Percentiles rank a stretch among this genome's conserved stretches.
Conservation (phyloP, 2,888 invertebrate genomes). For the Agrotis segetum region DNA sequence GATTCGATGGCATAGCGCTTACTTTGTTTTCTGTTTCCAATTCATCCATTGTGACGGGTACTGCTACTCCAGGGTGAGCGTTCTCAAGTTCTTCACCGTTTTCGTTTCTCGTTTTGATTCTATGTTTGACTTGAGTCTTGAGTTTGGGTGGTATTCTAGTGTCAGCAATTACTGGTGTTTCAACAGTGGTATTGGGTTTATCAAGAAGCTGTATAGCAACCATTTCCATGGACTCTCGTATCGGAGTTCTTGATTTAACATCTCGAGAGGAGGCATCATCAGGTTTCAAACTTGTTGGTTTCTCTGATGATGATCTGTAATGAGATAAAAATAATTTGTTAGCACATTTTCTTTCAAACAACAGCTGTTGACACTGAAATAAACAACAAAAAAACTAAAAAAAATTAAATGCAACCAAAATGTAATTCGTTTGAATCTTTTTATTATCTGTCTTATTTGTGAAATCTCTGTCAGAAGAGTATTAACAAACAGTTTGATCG, state of each 20-base stretch:
- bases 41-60: conserved; percentile 92
- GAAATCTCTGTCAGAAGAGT: too few species aligned
- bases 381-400: background rate
- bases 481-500: too few species aligned
- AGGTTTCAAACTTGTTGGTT: conserved; percentile 53
- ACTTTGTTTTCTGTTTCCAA: conserved; percentile 90
- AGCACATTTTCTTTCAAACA: background rate
- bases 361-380: background rate
- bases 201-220: conserved; percentile 91
- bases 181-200: conserved; percentile 79
- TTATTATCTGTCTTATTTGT: too few species aligned
- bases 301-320: conserved; percentile 44
- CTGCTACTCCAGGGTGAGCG: conserved; percentile 92
- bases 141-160: conserved; percentile 92
- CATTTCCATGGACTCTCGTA: conserved; percentile 91
- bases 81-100: conserved; percentile 84
- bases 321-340: conserved; percentile 18
- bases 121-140: conserved; percentile 89
- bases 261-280: conserved; percentile 76
- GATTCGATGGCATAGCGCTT: conserved; percentile 72
- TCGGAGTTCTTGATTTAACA: conserved; percentile 83
- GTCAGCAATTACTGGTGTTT: conserved; percentile 88
- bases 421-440: too few species aligned
- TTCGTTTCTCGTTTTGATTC: conserved; percentile 83
- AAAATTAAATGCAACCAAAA: too few species aligned